Evolutionary conservation across 2,888 invertebrate species (phyloP).

Genomic region (Drosophila pseudotalamancana): DNA sequence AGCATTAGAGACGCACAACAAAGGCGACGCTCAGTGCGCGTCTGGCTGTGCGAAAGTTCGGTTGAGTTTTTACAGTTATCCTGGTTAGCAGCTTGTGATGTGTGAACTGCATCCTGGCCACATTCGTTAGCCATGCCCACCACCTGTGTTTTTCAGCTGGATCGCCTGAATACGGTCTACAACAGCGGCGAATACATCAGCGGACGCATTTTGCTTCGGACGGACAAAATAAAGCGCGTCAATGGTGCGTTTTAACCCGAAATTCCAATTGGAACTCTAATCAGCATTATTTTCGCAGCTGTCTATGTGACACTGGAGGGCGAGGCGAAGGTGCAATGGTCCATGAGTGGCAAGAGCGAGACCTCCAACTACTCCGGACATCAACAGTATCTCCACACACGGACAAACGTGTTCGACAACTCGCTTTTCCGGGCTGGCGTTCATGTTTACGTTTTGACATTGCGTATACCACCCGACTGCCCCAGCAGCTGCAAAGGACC

Average conservation of each 20-base stretch:
- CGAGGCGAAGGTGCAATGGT: conserved; percentile 82
- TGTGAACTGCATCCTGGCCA: conserved; percentile 40
- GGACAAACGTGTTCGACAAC: conserved; percentile 78
- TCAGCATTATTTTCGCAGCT: conserved; percentile 50
- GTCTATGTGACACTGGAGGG: conserved; percentile 81
- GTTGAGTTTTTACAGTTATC: conserved; percentile 44
- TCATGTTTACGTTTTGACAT: conserved; percentile 90
- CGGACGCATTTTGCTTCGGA: conserved; percentile 77
- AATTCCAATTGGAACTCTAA: not conserved
- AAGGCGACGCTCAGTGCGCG: conserved; percentile 70
- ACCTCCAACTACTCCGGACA: conserved; percentile 80
- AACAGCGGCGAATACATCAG: conserved; percentile 80
- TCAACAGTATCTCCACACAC: conserved; percentile 80
- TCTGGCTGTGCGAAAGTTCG: conserved; percentile 72
- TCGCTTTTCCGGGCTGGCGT: conserved; percentile 78
- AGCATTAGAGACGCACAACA: conserved; percentile 48
- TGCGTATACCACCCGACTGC: conserved; percentile 86
- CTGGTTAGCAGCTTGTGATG: conserved; percentile 20
- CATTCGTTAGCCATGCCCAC: conserved; percentile 73
- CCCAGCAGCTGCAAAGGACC: conserved; percentile 92
- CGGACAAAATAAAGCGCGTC: conserved; percentile 79
- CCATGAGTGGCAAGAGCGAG: conserved; percentile 80
- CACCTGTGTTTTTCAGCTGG: conserved; percentile 80
- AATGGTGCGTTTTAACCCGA: conserved; percentile 66
- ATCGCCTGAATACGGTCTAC: conserved; percentile 78